Evolutionary conservation across 2,888 invertebrate genomes (phyloP).

Genomic region (Malachius bipustulatus): DNA sequence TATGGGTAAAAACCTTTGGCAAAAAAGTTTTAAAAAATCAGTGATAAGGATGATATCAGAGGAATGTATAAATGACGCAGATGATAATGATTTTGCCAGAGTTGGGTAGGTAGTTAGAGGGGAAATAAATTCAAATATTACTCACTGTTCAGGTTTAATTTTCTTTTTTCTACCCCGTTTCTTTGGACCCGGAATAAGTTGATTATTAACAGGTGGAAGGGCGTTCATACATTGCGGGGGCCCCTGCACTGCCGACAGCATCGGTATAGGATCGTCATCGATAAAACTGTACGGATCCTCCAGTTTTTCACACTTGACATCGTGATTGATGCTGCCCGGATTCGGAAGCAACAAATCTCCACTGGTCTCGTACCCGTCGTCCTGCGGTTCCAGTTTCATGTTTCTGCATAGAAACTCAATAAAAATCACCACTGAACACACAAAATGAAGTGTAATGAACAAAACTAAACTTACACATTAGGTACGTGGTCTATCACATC

Average conservation of each 20-base stretch:
- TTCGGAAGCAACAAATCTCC: slow-evolving; percentile 44
- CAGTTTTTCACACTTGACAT: slow-evolving; percentile 37
- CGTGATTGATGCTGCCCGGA: slow-evolving; percentile 33
- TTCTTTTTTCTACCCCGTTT: slow-evolving; percentile 83
- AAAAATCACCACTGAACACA: too few species aligned
- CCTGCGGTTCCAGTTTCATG: slow-evolving; percentile 56
- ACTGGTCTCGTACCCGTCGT: slow-evolving; percentile 85
- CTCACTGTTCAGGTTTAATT: slow-evolving; percentile 48
- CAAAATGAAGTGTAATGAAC: too few species aligned
- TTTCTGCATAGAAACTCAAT: slow-evolving; percentile 28
- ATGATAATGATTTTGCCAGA: too few species aligned
- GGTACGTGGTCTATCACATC: too few species aligned
- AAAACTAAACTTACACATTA: too few species aligned
- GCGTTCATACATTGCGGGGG: slow-evolving; percentile 21
- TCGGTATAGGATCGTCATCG: slow-evolving; percentile 55
- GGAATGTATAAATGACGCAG: too few species aligned
- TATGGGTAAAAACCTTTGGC: too few species aligned
- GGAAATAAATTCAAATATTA: slow-evolving; percentile 14
- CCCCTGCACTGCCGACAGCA: slow-evolving; percentile 30
- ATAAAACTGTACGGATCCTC: slow-evolving; percentile 81
- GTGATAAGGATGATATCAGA: too few species aligned
- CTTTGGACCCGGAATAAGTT: slow-evolving; percentile 50
- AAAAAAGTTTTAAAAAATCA: too few species aligned
- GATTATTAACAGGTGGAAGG: slow-evolving; percentile 29
- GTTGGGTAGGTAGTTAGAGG: too few species aligned